Conservation (phyloP, 2,797 vertebrate species). For the Triplophysa yarkandensis region DNA sequence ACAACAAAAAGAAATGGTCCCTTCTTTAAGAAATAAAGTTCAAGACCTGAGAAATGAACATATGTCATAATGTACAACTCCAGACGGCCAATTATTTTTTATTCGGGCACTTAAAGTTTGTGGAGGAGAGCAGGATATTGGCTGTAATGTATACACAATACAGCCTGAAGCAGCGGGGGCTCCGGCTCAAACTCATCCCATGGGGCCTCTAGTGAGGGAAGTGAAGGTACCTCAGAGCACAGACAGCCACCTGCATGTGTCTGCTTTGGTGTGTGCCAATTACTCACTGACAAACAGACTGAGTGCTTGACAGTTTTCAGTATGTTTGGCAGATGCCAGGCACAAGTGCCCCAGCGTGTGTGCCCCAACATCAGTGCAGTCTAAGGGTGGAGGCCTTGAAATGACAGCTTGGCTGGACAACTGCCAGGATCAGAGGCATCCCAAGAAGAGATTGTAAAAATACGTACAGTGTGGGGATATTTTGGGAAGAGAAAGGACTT, state of each 20-base stretch:
- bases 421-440: slow-evolving; percentile 62
- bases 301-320: slow-evolving; percentile 56
- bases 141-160: slow-evolving; percentile 77
- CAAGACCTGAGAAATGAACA: slow-evolving; percentile 68
- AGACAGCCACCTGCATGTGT: slow-evolving; percentile 75
- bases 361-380: slow-evolving; percentile 60
- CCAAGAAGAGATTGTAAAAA: slow-evolving; percentile 17
- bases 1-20: slow-evolving; percentile 57
- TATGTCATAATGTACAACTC: slow-evolving; percentile 67
- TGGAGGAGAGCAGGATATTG: slow-evolving; percentile 75
- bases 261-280: slow-evolving; percentile 76
- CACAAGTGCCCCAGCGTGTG: slow-evolving; percentile 58
- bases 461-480: slow-evolving; percentile 11
- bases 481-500: slow-evolving; percentile 11
- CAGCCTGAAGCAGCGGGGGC: slow-evolving; percentile 70
- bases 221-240: slow-evolving; percentile 65
- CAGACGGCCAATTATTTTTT: slow-evolving; percentile 84
- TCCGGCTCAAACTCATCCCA: slow-evolving; percentile 73
- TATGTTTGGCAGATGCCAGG: slow-evolving; percentile 61
- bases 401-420: slow-evolving; percentile 73
- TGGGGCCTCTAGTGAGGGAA: slow-evolving; percentile 65
- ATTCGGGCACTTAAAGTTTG: slow-evolving; percentile 80
- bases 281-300: slow-evolving; percentile 74
- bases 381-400: slow-evolving; percentile 62
- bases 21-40: slow-evolving; percentile 61